These are phyloP conservation scores for Operophtera brumata DNA, from an alignment of 2,888 invertebrate genomes.

Conservation along the genomic window DNA sequence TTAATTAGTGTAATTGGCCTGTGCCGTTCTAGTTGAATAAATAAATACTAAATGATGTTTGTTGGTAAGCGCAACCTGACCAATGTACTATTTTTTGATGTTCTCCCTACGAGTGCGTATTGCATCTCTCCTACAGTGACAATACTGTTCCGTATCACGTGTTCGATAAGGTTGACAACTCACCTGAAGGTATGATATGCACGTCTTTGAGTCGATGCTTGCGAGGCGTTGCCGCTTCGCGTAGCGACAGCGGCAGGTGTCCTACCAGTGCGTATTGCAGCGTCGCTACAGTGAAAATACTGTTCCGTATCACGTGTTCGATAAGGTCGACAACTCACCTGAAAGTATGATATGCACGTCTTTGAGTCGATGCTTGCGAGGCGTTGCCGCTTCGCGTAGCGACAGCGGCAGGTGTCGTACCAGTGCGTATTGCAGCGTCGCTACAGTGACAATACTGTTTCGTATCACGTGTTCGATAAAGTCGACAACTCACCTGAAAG, in stretches of 20 bases:
- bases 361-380: constrained; percentile 52
- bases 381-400: constrained; percentile 83
- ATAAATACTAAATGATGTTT: too few species aligned
- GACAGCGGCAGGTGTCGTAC: constrained; percentile 89
- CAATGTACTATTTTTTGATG: too few species aligned
- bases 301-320: background rate
- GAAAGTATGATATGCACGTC: constrained; percentile 77
- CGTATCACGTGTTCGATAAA: too few species aligned
- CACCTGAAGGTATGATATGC: constrained; percentile 75
- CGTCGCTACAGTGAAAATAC: constrained; percentile 82
- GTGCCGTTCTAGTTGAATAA: too few species aligned
- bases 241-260: constrained; percentile 88
- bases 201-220: constrained; percentile 59
- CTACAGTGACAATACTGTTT: too few species aligned
- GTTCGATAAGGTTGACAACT: constrained; percentile 4
- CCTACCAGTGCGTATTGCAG: constrained; percentile 93
- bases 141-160: too few species aligned
- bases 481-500: constrained; percentile 60
- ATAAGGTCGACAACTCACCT: constrained; percentile 44
- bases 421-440: too few species aligned
- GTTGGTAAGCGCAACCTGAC: too few species aligned
- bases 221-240: constrained; percentile 80
- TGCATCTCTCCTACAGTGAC: too few species aligned
- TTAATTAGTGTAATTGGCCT: too few species aligned
- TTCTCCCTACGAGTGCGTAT: too few species aligned